Base-by-base conservation (phyloP, 2,888 invertebrate species). In the Eristalinus aeneus region DNA sequence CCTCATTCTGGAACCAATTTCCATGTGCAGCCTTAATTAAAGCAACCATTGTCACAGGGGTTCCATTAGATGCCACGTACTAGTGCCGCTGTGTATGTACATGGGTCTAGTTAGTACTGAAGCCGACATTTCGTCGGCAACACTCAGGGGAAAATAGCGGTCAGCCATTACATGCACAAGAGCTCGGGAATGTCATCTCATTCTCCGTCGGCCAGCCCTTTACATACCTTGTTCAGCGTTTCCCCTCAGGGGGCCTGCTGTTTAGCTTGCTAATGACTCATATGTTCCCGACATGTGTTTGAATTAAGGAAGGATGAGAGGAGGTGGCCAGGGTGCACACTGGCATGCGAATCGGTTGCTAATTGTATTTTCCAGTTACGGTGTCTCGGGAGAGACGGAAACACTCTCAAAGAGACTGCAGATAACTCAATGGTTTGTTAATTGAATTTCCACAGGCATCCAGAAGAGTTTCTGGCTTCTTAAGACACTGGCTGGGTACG, bases 1-100 rank as follows among this genome's bases (percentile, higher is more conserved):
- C 27, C 27, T 27, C 27, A 31, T 69, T 54, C 53, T 56, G 54
- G 69, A 22, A 31, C 22, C 54, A 54, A 69, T 36, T 63, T 63
- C 76, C 69, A 77, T 77, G 64, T 56, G 58, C 69, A 58, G 71
- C 20, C 77, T 71, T 77, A 77, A 77, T 77, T 77, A 71, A 64
- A 68, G 61, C 53, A 11, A 20, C 65, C 46, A 56, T 69, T 71
- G 69, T 77, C 32, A 20, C 69, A 64, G 71, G 77, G 71, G 77
- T 71, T 77, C 54, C 71, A 77, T 77, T 64, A 71, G 56, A 53
- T 4, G 67, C 46, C 20, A 23, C 22, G 22, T 23, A 54, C 54
- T 22, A 22, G 54, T 54, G 39, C n/a, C n/a, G 1, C 5, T 39
- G 39, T 46, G 46, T 9, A 56, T 56, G 23, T 56, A 23, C 56